Conservation (phyloP, 1,140 invertebrate genomes). For the Lordiphosa clarofinis region DNA sequence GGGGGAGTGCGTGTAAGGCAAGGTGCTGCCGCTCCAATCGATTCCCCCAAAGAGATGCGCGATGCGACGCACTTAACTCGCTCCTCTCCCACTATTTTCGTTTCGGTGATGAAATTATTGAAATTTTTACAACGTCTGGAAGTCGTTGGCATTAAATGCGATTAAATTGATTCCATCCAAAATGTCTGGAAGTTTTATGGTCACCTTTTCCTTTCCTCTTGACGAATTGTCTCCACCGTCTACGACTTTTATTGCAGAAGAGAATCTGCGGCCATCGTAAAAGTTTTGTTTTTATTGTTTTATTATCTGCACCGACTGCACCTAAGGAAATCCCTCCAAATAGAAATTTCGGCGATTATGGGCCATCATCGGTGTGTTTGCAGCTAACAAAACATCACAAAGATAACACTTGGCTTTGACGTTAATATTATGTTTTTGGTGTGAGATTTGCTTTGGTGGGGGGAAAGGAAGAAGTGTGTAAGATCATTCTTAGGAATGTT, state of each 20-base stretch:
- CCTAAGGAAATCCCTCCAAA: background rate
- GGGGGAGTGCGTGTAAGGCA: slow-evolving; percentile 52
- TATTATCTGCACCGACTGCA: slow-evolving; percentile 58
- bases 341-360: slow-evolving; percentile 42
- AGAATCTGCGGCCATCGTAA: slow-evolving; percentile 52
- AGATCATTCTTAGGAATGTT: slow-evolving; percentile 21
- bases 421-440: slow-evolving; percentile 27
- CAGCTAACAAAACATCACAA: slow-evolving; percentile 66
- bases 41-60: slow-evolving; percentile 55
- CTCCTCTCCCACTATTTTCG: slow-evolving; percentile 33
- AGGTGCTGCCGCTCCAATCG: slow-evolving; percentile 67
- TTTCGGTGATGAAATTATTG: slow-evolving; percentile 52
- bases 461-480: background rate
- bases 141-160: slow-evolving; percentile 63
- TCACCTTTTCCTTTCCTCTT: slow-evolving; percentile 45
- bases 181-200: slow-evolving; percentile 67
- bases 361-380: slow-evolving; percentile 66
- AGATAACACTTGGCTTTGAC: slow-evolving; percentile 46
- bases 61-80: slow-evolving; percentile 56
- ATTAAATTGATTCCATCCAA: slow-evolving; percentile 72
- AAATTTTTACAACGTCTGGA: slow-evolving; percentile 61
- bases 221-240: slow-evolving; percentile 50
- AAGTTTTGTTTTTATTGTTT: slow-evolving; percentile 71
- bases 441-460: background rate
- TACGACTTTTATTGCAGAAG: slow-evolving; percentile 69